These are phyloP conservation scores for Psittacara wagleri DNA, from an alignment of 2,113 vertebrate species.

Conservation along the genomic window DNA sequence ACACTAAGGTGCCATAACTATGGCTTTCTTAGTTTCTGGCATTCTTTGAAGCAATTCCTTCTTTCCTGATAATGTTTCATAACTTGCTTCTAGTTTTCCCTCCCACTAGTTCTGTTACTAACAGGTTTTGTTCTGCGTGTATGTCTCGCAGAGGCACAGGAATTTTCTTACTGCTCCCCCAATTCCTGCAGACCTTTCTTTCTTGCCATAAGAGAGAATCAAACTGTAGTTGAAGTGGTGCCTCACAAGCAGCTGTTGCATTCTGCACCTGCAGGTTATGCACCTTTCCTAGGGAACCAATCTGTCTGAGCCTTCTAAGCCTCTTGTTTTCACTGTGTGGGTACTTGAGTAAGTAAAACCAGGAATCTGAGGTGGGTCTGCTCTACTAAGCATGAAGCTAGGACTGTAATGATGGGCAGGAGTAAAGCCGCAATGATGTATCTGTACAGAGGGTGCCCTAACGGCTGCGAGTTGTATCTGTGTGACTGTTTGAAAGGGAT, in stretches of 20 bases:
- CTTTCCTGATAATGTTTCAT: neutral
- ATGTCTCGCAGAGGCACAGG: neutral
- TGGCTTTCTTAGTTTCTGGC: neutral
- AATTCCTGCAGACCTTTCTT: neutral
- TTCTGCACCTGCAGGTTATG: neutral
- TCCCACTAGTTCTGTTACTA: neutral
- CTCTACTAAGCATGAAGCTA: neutral
- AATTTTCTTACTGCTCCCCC: neutral
- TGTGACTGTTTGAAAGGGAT: neutral
- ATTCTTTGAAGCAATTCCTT: neutral
- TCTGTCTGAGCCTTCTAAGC: neutral
- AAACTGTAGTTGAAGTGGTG: neutral
- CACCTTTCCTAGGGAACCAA: neutral
- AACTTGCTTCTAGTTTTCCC: neutral
- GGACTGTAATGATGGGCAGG: neutral
- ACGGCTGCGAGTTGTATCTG: neutral
- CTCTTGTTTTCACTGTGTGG: neutral
- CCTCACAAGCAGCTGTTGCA: neutral
- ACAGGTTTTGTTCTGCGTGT: neutral
- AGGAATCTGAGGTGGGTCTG: neutral
- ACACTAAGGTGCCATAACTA: neutral
- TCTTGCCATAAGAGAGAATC: neutral
- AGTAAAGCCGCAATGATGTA: neutral
- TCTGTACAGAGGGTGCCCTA: neutral
- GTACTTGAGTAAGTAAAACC: neutral